phyloP scores from a whole-genome alignment of 2,113 vertebrate species.

The Cyanoramphus novaezelandiae region DNA sequence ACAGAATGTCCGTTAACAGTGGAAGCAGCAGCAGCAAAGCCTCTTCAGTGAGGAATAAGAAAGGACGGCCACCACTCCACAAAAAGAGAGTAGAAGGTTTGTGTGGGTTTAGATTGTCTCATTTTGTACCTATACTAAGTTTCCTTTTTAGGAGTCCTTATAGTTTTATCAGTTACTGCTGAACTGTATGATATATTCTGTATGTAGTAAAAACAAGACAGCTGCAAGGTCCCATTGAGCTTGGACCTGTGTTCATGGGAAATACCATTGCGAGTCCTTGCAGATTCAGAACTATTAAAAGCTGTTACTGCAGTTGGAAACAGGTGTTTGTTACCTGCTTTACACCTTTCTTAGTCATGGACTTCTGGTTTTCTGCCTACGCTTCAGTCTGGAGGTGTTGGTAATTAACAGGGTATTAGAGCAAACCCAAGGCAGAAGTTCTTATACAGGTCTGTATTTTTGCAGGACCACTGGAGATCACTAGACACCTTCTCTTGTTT shows the following conservation, averaged over 20 bases:
- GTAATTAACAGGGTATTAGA: not conserved
- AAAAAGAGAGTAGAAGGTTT: slow-evolving; percentile 95
- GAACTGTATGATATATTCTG: rapidly evolving
- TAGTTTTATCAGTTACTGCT: not conserved
- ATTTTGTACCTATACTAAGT: not conserved
- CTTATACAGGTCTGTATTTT: not conserved
- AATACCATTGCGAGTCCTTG: not conserved
- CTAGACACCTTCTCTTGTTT: not conserved
- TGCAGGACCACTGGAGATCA: not conserved
- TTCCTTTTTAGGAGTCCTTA: not conserved
- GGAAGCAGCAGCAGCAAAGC: slow-evolving; percentile 95
- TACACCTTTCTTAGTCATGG: not conserved
- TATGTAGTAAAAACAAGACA: not conserved
- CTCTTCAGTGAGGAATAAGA: slow-evolving; percentile 95
- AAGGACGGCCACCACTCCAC: slow-evolving; percentile 91
- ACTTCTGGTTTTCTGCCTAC: not conserved
- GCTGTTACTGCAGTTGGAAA: not conserved
- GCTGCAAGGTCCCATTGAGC: not conserved
- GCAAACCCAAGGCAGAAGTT: not conserved
- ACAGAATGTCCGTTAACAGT: slow-evolving; percentile 95
- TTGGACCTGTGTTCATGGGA: rapidly evolving
- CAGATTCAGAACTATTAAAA: not conserved
- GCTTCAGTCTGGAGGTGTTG: not conserved
- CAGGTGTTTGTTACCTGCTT: not conserved
- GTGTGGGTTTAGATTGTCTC: not conserved